Evolutionary conservation across 2,888 invertebrate species (phyloP).

Genomic region (Calameuta filiformis): DNA sequence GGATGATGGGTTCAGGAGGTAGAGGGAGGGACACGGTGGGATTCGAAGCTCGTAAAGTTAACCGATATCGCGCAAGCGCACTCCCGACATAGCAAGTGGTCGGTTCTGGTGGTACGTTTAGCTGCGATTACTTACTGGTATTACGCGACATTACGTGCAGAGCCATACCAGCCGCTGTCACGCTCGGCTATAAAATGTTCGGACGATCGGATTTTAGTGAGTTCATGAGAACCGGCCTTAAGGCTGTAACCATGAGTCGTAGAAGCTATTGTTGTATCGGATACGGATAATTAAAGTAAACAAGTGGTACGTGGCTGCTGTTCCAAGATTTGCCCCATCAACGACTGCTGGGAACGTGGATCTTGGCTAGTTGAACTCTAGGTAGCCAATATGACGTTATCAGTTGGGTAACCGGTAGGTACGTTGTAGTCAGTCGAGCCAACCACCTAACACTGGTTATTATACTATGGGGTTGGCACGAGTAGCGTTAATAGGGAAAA

Average conservation of each 20-base stretch:
- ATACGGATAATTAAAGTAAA: neutral
- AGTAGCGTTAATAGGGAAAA: neutral
- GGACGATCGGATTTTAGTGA: constrained; percentile 15
- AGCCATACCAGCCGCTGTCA: constrained; percentile 24
- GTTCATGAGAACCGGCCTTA: neutral
- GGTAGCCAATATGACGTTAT: neutral
- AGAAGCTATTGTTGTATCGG: neutral
- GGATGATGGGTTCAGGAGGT: neutral
- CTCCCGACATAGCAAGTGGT: constrained; percentile 11
- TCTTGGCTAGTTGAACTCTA: neutral
- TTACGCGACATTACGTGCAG: constrained; percentile 31
- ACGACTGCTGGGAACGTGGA: no score
- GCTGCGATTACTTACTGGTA: constrained; percentile 36
- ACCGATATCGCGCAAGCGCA: constrained; percentile 28
- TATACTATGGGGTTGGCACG: neutral
- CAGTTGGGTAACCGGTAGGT: neutral
- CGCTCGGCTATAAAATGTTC: constrained; percentile 30
- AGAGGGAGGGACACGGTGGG: constrained; percentile 21
- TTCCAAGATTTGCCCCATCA: neutral
- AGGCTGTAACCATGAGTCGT: neutral
- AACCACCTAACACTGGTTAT: neutral
- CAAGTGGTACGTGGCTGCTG: neutral
- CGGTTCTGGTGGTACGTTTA: constrained; percentile 19
- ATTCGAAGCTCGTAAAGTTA: constrained; percentile 37
- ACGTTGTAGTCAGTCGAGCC: neutral